Evolutionary conservation across 37 sponge, comb jelly and placozoan species (phyloP).

Genomic region (Halisarca cf. caerulea): DNA sequence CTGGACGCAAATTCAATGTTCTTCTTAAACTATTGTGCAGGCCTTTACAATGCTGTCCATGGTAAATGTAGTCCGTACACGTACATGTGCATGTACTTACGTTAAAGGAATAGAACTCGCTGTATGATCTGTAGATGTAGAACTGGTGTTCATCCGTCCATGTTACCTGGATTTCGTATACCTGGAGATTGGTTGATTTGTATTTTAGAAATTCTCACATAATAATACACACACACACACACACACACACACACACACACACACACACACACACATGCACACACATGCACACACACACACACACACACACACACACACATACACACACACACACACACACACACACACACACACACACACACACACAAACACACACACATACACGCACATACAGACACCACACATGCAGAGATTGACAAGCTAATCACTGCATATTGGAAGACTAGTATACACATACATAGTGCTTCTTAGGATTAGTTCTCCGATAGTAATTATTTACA

Average conservation of each 20-base stretch:
- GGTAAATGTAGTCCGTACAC: too few species aligned
- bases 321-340: conserved; percentile 76
- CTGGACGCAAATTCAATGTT: too few species aligned
- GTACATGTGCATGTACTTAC: conserved; percentile 48
- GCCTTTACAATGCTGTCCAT: too few species aligned
- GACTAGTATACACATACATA: conserved; percentile 79
- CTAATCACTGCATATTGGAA: too few species aligned
- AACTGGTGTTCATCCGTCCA: conserved; percentile 68
- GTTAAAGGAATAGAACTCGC: conserved; percentile 80
- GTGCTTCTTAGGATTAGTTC: conserved; percentile 65
- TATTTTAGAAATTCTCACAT: too few species aligned
- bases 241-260: conserved; percentile 56
- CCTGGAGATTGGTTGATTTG: conserved; percentile 33
- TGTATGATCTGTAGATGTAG: conserved; percentile 77
- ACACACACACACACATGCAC: conserved; percentile 82
- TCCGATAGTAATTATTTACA: conserved; percentile 73
- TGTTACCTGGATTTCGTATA: conserved; percentile 67
- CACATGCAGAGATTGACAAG: too few species aligned
- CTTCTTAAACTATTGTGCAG: too few species aligned
- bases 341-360: conserved; percentile 76
- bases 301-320: conserved; percentile 76
- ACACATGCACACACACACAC: too few species aligned
- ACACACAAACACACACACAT: conserved; percentile 77
- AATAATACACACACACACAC: too few species aligned
- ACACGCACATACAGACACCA: too few species aligned